Base-by-base conservation (phyloP, 1,140 invertebrate genomes). In the Carposina sasakii region DNA sequence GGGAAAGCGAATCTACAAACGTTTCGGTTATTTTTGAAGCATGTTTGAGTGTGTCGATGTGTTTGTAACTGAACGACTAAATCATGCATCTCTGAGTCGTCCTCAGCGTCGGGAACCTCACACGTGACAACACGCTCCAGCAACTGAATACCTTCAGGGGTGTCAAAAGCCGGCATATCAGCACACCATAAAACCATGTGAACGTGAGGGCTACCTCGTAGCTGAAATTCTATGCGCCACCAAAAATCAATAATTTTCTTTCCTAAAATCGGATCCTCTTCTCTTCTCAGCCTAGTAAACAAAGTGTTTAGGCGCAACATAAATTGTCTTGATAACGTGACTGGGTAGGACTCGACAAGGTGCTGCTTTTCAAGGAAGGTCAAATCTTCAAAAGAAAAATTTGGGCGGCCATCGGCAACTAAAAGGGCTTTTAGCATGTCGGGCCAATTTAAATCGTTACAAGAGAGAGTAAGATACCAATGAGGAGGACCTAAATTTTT, bases 131-230 rank as follows among this genome's bases (percentile, higher is more conserved):
- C 40, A n/a, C 21, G 36, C 10, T 62, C 34, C 26, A 60, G 52
- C 19, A 55, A 10, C 3, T 6, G 12, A 19, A 53, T 40, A 1
- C 57, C 57, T 53, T 67, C 46, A 15, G 36, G 30, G 16, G 43
- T 60, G 24, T 20, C n/a, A 50, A 63, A 63, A 22, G 44, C 48
- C 9, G 52, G 58, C 26, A 52, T 8, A 54, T 28, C 20, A 0
- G 39, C 43, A 46, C 48, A 58, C 64, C 57, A 61, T 3, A 58
- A 12, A 5, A 59, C 22, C 55, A 63, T 67, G 43, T 67, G 57
- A 1, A 60, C 20, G 45, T 63, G 53, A 17, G 53, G 63, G 23
- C 51, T 60, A 17, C 63, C 60, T 28, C 57, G 26, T 31, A 53
- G 59, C 45, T 58, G 53, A 21, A 63, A 61, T 22, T 63, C 55